Percentiles rank a stretch among this genome's conserved stretches.
Evolutionary conservation across 37 sponge, comb jelly and placozoan species (phyloP).

Genomic region (Petrosia ficiformis): DNA sequence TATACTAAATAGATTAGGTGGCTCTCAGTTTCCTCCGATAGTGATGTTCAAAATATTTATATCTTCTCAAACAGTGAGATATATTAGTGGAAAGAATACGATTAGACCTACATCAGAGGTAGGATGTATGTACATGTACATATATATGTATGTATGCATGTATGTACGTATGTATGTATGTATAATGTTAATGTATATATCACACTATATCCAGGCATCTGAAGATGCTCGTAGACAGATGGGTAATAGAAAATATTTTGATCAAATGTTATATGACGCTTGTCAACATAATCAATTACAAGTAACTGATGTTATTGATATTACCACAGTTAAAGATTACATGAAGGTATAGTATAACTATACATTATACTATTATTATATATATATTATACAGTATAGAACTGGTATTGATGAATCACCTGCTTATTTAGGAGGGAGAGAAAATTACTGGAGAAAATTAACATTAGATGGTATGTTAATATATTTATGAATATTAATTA

Average conservation of each 20-base stretch:
- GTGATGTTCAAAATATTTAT: conserved; percentile 92
- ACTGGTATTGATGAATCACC: conserved; percentile 87
- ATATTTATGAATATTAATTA: background rate
- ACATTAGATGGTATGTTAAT: conserved; percentile 55
- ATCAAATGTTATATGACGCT: conserved; percentile 83
- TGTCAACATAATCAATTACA: conserved; percentile 58
- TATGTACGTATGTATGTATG: background rate
- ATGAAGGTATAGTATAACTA: conserved; percentile 56
- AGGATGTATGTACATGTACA: background rate
- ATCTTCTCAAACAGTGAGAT: conserved; percentile 35
- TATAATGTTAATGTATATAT: background rate
- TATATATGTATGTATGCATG: background rate
- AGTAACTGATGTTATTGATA: conserved; percentile 83
- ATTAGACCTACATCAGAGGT: conserved; percentile 79
- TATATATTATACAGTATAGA: conserved; percentile 24
- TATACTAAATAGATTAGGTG: conserved; percentile 83
- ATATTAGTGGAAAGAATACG: conserved; percentile 88
- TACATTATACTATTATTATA: background rate
- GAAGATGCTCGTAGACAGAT: conserved; percentile 85
- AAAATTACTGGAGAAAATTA: conserved; percentile 89
- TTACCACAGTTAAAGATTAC: conserved; percentile 89
- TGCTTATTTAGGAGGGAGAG: conserved; percentile 87
- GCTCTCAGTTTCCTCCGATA: conserved; percentile 82
- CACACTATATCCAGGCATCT: conserved; percentile 83
- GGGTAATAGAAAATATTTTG: conserved; percentile 83